phyloP scores from a whole-genome alignment of 2,113 vertebrate genomes.

The Neodontobutis hainanensis region DNA sequence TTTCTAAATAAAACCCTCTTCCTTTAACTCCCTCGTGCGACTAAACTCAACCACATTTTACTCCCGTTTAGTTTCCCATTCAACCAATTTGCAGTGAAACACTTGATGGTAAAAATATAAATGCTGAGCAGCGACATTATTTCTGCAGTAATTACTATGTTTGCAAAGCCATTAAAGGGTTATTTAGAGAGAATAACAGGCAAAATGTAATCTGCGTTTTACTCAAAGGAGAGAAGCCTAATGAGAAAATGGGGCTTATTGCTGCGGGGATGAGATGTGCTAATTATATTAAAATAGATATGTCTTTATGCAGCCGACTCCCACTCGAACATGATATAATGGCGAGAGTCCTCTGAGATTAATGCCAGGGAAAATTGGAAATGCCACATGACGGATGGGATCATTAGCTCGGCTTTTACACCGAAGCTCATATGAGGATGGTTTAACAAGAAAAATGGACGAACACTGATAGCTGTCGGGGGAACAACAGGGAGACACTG shows the following conservation, averaged over 20 bases:
- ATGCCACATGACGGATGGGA: slow-evolving; percentile 55
- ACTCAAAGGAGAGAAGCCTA: slow-evolving; percentile 46
- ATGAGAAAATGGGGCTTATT: slow-evolving; percentile 58
- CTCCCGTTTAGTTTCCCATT: slow-evolving; percentile 10
- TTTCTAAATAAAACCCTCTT: neutral
- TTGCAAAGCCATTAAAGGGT: slow-evolving; percentile 39
- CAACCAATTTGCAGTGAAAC: slow-evolving; percentile 31
- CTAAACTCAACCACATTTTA: neutral
- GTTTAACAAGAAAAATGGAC: slow-evolving; percentile 24
- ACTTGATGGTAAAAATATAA: slow-evolving; percentile 26
- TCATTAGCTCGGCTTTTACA: slow-evolving; percentile 49
- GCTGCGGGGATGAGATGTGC: slow-evolving; percentile 38
- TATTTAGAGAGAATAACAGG: slow-evolving; percentile 41
- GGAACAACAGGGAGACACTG: neutral
- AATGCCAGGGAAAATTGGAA: slow-evolving; percentile 36
- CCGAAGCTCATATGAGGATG: slow-evolving; percentile 21
- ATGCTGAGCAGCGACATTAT: slow-evolving; percentile 11
- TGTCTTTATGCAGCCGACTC: slow-evolving; percentile 48
- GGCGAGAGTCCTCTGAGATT: slow-evolving; percentile 42
- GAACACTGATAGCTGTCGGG: slow-evolving; percentile 1
- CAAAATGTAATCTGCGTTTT: slow-evolving; percentile 42
- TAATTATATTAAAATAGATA: slow-evolving; percentile 68
- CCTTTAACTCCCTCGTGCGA: slow-evolving; percentile 4
- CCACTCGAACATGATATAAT: slow-evolving; percentile 24
- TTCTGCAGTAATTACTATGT: slow-evolving; percentile 47